A percentile compares a stretch with the other conserved stretches of the same genome.
Conservation (phyloP, 2,888 invertebrate genomes). For the Parasteatoda lunata region DNA sequence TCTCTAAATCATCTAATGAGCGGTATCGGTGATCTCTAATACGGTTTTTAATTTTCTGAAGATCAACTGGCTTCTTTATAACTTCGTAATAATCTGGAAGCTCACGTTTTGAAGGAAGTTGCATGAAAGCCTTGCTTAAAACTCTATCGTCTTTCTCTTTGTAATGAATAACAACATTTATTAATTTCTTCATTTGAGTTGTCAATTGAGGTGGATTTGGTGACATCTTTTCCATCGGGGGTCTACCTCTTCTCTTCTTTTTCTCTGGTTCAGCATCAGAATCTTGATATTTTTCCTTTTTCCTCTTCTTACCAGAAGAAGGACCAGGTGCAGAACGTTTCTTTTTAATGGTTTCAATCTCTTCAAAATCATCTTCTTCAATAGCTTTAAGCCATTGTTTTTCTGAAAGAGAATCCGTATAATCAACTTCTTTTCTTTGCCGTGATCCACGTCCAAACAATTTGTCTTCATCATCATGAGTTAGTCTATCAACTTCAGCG, state of each 20-base stretch:
- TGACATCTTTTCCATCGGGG: slow-evolving; percentile 72
- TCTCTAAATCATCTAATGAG: slow-evolving; percentile 76
- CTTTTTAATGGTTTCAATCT: slow-evolving; percentile 72
- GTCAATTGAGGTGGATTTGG: slow-evolving; percentile 77
- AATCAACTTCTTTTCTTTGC: slow-evolving; percentile 97
- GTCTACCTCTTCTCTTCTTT: slow-evolving; percentile 73
- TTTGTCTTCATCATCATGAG: slow-evolving; percentile 83
- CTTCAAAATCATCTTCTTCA: slow-evolving; percentile 76
- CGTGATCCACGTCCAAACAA: slow-evolving; percentile 92
- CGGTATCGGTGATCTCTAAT: slow-evolving; percentile 80
- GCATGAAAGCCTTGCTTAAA: slow-evolving; percentile 95
- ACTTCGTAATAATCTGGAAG: slow-evolving; percentile 97
- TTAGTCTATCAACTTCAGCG: slow-evolving; percentile 80
- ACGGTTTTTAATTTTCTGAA: slow-evolving; percentile 87
- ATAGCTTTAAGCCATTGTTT: slow-evolving; percentile 93
- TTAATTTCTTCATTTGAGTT: slow-evolving; percentile 87
- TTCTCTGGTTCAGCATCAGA: slow-evolving; percentile 76
- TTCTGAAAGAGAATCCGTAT: slow-evolving; percentile 96
- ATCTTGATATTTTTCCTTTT: slow-evolving; percentile 77
- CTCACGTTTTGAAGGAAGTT: slow-evolving; percentile 92
- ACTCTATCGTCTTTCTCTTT: slow-evolving; percentile 89
- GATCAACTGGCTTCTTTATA: slow-evolving; percentile 95
- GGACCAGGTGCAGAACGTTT: background rate
- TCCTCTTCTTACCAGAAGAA: slow-evolving; percentile 72
- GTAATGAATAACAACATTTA: slow-evolving; percentile 91